These are phyloP conservation scores for Doryteuthis pealeii DNA, from an alignment of 1,140 invertebrate species.

Conservation along the genomic window DNA sequence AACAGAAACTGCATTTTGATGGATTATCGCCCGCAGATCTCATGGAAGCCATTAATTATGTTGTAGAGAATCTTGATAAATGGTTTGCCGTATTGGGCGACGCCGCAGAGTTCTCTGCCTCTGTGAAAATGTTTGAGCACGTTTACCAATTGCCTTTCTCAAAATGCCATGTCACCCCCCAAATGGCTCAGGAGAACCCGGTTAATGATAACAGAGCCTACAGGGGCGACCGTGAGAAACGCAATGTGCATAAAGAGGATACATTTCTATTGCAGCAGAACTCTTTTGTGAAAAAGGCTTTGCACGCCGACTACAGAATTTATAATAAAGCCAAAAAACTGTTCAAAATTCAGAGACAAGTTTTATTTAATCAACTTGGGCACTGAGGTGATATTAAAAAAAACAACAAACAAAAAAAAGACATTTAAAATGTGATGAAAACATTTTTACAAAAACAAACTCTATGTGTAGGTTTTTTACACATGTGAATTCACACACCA, in stretches of 20 bases:
- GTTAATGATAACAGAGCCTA: constrained; percentile 10
- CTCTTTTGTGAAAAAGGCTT: constrained; percentile 21
- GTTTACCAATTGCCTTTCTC: constrained; percentile 28
- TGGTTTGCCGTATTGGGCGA: constrained; percentile 32
- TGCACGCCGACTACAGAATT: constrained; percentile 26
- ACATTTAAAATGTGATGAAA: too few species aligned
- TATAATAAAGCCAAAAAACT: constrained; percentile 32
- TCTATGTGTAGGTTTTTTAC: too few species aligned
- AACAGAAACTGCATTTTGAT: constrained; percentile 26
- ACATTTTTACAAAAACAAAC: too few species aligned
- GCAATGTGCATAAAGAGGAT: constrained; percentile 16
- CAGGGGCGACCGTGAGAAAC: constrained; percentile 10
- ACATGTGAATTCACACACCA: too few species aligned
- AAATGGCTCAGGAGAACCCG: background rate
- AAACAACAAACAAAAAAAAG: too few species aligned
- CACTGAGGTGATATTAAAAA: background rate
- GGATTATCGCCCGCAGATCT: constrained; percentile 19
- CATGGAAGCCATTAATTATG: constrained; percentile 23
- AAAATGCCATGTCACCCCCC: constrained; percentile 17
- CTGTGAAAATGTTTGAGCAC: constrained; percentile 26
- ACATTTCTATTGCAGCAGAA: constrained; percentile 21
- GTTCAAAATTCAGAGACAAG: constrained; percentile 33
- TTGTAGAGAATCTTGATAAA: constrained; percentile 29
- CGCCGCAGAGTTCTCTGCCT: constrained; percentile 19
- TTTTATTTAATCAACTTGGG: constrained; percentile 27